Conservation (phyloP, 2,113 vertebrate genomes). For the Pseudopipra pipra region DNA sequence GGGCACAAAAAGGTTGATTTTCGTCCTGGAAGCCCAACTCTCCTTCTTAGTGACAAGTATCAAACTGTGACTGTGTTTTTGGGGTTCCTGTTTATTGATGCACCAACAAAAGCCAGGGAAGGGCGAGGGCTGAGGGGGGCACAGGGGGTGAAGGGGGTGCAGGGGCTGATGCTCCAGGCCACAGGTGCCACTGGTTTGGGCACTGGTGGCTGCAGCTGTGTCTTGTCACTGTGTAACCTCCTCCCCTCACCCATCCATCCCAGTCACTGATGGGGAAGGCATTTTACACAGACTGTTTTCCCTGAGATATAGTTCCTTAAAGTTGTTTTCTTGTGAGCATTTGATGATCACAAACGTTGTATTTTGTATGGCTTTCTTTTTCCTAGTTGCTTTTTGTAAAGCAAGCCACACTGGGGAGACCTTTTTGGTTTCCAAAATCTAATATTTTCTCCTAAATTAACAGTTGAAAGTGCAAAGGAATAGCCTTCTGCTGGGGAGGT, state of each 20-base stretch:
- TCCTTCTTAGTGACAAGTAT: background rate
- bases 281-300: background rate
- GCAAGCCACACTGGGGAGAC: background rate
- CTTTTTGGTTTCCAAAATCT: background rate
- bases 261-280: background rate
- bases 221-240: too few relatives aligned
- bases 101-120: accelerated
- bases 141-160: background rate
- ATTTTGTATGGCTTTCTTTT: background rate
- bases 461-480: background rate
- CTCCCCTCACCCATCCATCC: background rate
- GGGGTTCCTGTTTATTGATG: background rate
- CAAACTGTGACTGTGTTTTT: background rate
- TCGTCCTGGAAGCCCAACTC: background rate
- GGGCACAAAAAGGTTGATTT: background rate
- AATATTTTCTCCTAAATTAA: background rate
- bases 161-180: background rate
- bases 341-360: background rate
- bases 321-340: background rate
- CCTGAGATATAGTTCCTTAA: background rate
- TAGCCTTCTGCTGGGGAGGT: background rate
- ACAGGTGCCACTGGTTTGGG: background rate
- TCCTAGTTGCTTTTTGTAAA: background rate
- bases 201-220: background rate
- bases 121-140: background rate